These are phyloP conservation scores for Enteromius anoplus DNA, from an alignment of 2,797 vertebrate genomes.

Conservation along the genomic window DNA sequence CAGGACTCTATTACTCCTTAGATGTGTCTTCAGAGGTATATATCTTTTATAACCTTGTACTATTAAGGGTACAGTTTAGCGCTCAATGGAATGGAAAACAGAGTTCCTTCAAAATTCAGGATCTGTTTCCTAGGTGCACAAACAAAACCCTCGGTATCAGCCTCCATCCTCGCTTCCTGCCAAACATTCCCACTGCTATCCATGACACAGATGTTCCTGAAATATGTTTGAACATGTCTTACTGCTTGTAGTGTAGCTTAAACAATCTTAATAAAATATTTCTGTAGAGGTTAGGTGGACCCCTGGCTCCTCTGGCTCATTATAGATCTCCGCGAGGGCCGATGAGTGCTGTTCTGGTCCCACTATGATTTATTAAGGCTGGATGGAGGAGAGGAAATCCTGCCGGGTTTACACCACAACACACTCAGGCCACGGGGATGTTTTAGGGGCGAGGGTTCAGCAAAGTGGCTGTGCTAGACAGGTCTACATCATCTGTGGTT, in stretches of 20 bases:
- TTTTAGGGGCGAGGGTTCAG: conserved; percentile 77
- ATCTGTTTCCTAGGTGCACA: conserved; percentile 1
- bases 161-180: conserved; percentile 4
- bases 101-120: not conserved
- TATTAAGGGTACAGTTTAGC: not conserved
- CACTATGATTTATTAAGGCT: conserved; percentile 81
- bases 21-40: not conserved
- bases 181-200: conserved; percentile 56
- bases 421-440: conserved; percentile 77
- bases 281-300: conserved; percentile 68
- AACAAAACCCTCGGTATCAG: not conserved
- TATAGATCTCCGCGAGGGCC: conserved; percentile 76
- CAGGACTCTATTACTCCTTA: not conserved
- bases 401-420: conserved; percentile 75
- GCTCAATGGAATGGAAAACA: not conserved
- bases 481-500: conserved; percentile 80
- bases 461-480: conserved; percentile 63
- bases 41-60: not conserved
- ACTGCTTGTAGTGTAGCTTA: conserved; percentile 72
- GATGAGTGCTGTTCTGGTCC: conserved; percentile 75
- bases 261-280: conserved; percentile 82
- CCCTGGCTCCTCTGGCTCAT: conserved; percentile 67
- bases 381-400: conserved; percentile 60
- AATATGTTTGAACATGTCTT: conserved; percentile 67
- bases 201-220: conserved; percentile 65